Evolutionary conservation across 2,888 invertebrate species (phyloP).

Genomic region (Drosophila dives): DNA sequence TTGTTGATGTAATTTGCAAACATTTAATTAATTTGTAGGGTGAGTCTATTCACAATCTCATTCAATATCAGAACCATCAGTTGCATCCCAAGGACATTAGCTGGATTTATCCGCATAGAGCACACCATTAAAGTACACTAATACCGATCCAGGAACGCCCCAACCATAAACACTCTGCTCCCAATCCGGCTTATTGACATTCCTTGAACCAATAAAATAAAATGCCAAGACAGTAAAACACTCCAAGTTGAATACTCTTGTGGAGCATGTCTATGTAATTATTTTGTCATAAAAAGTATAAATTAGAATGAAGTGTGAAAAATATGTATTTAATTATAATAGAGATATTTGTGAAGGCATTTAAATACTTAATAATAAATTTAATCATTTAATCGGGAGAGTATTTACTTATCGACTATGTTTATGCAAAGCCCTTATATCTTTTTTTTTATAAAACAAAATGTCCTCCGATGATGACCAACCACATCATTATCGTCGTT

Average conservation of each 20-base stretch:
- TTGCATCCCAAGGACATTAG: slow-evolving; percentile 31
- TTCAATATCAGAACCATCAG: slow-evolving; percentile 2
- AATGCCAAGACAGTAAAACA: slow-evolving; percentile 24
- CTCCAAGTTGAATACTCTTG: neutral
- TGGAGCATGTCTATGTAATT: slow-evolving; percentile 31
- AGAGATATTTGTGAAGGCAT: neutral
- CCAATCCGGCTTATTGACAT: slow-evolving; percentile 26
- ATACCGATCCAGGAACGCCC: slow-evolving; percentile 58
- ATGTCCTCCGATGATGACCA: slow-evolving; percentile 48
- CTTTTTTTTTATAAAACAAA: slow-evolving; percentile 24
- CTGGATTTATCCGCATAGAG: slow-evolving; percentile 13
- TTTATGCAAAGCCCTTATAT: neutral
- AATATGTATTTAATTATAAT: neutral
- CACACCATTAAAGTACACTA: slow-evolving; percentile 47
- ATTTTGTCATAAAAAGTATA: neutral
- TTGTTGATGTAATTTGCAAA: neutral
- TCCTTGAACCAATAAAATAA: slow-evolving; percentile 56
- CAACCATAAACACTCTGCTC: slow-evolving; percentile 41
- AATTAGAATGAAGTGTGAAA: neutral
- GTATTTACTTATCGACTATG: slow-evolving; percentile 28
- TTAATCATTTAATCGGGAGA: slow-evolving; percentile 9
- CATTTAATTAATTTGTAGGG: slow-evolving; percentile 22
- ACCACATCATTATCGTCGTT: slow-evolving; percentile 67
- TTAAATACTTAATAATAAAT: neutral
- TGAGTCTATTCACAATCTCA: slow-evolving; percentile 3